These are phyloP conservation scores for Scelioninae gen. 1 DNA, from an alignment of 2,888 invertebrate species.

Conservation along the genomic window DNA sequence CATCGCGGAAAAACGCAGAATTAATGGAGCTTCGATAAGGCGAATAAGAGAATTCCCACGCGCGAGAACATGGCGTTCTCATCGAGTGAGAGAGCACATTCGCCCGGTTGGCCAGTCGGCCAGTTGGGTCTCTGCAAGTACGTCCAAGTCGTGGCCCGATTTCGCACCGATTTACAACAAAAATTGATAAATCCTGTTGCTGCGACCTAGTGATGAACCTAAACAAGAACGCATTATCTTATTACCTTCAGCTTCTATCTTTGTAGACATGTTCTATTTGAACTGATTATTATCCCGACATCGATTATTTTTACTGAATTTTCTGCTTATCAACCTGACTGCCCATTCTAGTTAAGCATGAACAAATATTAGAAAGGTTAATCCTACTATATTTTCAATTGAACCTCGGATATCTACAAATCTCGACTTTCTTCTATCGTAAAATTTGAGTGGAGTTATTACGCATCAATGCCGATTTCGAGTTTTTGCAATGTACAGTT, in stretches of 20 bases:
- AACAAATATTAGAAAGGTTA: too few relatives aligned
- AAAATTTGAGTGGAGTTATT: too few relatives aligned
- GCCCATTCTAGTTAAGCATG: too few relatives aligned
- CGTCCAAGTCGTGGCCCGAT: constrained; percentile 66
- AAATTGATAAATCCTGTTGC: constrained; percentile 54
- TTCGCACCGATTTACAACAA: constrained; percentile 42
- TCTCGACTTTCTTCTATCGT: too few relatives aligned
- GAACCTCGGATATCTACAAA: too few relatives aligned
- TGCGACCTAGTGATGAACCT: constrained; percentile 26
- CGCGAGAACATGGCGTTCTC: constrained; percentile 69
- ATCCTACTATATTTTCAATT: too few relatives aligned
- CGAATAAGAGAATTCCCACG: constrained; percentile 69
- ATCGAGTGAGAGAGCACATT: constrained; percentile 54
- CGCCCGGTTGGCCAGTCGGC: constrained; percentile 51
- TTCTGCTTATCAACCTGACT: too few relatives aligned
- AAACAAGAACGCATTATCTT: constrained; percentile 9
- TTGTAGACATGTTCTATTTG: neutral
- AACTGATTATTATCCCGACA: neutral
- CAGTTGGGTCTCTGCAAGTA: constrained; percentile 36
- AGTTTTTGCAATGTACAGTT: too few relatives aligned
- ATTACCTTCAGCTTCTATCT: neutral
- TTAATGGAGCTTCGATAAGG: constrained; percentile 69
- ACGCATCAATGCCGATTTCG: too few relatives aligned
- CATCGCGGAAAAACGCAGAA: constrained; percentile 68
- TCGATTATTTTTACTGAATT: too few relatives aligned